Percentiles rank a stretch among this genome's conserved stretches.
Evolutionary conservation across 2,888 invertebrate species (phyloP).

Genomic region (Euproctis similis): DNA sequence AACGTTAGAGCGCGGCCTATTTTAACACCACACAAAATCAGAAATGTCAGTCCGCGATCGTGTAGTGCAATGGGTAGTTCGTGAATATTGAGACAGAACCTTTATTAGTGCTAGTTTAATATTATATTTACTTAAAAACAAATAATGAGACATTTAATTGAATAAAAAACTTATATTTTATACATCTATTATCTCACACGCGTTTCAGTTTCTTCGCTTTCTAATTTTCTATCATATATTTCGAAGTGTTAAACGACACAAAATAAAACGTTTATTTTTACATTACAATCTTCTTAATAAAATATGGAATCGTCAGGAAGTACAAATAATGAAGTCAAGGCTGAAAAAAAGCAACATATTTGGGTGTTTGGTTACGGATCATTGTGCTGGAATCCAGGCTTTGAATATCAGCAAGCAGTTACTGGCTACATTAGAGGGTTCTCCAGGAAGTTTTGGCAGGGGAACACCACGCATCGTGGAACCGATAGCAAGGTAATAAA

Average conservation of each 20-base stretch:
- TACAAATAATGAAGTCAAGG: conserved; percentile 19
- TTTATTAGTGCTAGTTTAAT: conserved; percentile 37
- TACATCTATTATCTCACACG: conserved; percentile 39
- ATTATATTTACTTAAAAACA: conserved; percentile 37
- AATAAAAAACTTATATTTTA: conserved; percentile 36
- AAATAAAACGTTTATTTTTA: conserved; percentile 9
- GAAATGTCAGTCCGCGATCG: conserved; percentile 30
- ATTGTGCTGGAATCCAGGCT: conserved; percentile 95
- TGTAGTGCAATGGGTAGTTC: conserved; percentile 38
- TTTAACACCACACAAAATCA: conserved; percentile 16
- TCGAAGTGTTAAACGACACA: conserved; percentile 18
- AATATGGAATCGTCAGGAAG: conserved; percentile 13
- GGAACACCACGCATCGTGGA: conserved; percentile 87
- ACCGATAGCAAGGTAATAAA: conserved; percentile 82
- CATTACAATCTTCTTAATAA: conserved; percentile 9
- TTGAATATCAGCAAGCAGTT: conserved; percentile 85
- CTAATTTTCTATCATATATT: conserved; percentile 35
- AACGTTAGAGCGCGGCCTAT: conserved; percentile 27
- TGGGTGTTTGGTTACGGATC: conserved; percentile 99
- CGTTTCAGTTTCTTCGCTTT: conserved; percentile 29
- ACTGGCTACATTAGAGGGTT: conserved; percentile 90
- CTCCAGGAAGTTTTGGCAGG: conserved; percentile 94
- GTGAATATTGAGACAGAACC: conserved; percentile 18
- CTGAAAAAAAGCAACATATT: conserved; percentile 64
- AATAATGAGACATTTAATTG: conserved; percentile 58